Base-by-base conservation (phyloP, 2,888 invertebrate species). In the Agonum fuliginosum region DNA sequence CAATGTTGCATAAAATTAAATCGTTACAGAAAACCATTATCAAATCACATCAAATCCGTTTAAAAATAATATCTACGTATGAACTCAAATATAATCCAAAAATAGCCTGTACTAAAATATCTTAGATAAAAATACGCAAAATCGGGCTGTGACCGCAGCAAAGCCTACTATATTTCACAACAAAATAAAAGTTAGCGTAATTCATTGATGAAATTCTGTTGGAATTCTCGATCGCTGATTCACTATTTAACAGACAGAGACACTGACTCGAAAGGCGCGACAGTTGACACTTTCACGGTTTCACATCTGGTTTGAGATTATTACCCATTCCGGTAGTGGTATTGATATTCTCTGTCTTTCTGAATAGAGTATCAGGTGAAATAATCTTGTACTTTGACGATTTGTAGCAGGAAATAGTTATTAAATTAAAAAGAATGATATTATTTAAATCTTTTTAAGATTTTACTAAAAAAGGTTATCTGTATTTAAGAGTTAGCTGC, bases 121-220 rank as follows among this genome's bases (percentile, higher is more conserved):
- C 12, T 10, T 10, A 37, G 37, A 37, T 37, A 37, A 37, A 37
- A 37, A 37, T 37, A 37, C 37, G 37, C 37, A 37, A 37, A 37
- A 37, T 37, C 37, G 37, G 37, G 12, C 37, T 37, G 37, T 37
- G 37, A 37, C 37, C 37, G 37, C 37, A 37, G n/a, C 3, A 3
- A 10, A 8, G n/a, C n/a, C n/a, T n/a, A n/a, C n/a, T n/a, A n/a
- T 10, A 30, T 62, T 62, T 24, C 62, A 24, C 62, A 62, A 62
- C 27, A 27, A 17, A 27, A 14, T 24, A 27, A 27, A n/a, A 62
- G n/a, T 30, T 62, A 12, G 62, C 27, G 62, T 27, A 62, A 62
- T 62, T 62, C 62, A 62, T 62, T 62, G 62, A 62, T 62, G n/a
- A 62, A 62, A 62, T 24, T 24, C 24, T 30, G 12, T 62, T 62